These are phyloP conservation scores for Vanessa atalanta DNA, from an alignment of 1,140 invertebrate species.

Conservation along the genomic window DNA sequence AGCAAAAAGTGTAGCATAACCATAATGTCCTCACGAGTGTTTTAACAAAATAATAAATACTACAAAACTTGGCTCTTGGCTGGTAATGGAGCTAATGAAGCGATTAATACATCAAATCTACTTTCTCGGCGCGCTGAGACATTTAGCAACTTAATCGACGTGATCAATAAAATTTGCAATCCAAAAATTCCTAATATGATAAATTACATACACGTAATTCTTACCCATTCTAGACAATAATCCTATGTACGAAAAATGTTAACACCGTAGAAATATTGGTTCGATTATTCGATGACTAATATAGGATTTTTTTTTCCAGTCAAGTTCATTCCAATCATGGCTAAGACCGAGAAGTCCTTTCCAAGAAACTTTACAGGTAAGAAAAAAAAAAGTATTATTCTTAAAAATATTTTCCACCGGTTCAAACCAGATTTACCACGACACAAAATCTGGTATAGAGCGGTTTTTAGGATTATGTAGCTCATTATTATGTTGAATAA, in stretches of 20 bases:
- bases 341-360: conserved; percentile 77
- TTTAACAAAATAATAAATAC: not conserved
- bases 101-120: conserved; percentile 3
- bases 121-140: conserved; percentile 10
- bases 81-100: not conserved
- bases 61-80: not conserved
- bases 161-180: conserved; percentile 5
- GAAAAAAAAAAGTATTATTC: conserved; percentile 14
- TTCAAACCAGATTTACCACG: not conserved
- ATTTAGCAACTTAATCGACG: conserved; percentile 8
- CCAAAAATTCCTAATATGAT: not conserved
- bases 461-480: not conserved
- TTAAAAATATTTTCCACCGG: not conserved
- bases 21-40: no score
- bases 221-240: not conserved
- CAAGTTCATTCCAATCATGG: conserved; percentile 68
- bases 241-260: not conserved
- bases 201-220: not conserved
- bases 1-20: no score
- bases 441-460: not conserved
- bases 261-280: not conserved
- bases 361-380: conserved; percentile 77
- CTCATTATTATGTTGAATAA: no score
- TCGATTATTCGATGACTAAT: not conserved
- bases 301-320: conserved; percentile 45